Conservation (phyloP, 2,888 invertebrate species). For the Phrixothrix hirtus region DNA sequence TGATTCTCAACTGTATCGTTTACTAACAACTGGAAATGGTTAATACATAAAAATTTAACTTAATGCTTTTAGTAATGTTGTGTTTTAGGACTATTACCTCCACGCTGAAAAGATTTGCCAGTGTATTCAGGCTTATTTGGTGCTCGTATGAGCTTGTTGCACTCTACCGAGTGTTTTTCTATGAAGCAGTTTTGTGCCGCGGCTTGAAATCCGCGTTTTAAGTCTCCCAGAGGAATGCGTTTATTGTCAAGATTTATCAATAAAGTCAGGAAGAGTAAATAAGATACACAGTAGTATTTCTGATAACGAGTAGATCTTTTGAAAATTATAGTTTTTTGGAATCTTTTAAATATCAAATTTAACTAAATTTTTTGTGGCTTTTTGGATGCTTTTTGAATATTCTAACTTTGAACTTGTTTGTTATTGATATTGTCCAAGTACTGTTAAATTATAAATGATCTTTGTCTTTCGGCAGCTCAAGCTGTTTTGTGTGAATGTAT, state of each 20-base stretch:
- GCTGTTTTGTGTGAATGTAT: too few relatives aligned
- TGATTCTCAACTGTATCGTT: conserved; percentile 48
- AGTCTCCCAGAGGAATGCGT: conserved; percentile 14
- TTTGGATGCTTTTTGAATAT: too few relatives aligned
- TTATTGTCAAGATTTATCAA: conserved; percentile 12
- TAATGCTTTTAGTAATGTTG: conserved; percentile 9
- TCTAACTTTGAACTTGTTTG: too few relatives aligned
- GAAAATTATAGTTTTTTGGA: too few relatives aligned
- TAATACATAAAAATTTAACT: conserved; percentile 25
- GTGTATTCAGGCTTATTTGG: conserved; percentile 34
- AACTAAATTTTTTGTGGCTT: too few relatives aligned
- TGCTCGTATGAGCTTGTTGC: conserved; percentile 41
- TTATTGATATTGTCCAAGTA: too few relatives aligned
- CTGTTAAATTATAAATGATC: too few relatives aligned
- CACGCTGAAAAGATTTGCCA: conserved; percentile 44
- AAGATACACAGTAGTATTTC: too few relatives aligned
- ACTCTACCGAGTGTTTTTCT: conserved; percentile 38
- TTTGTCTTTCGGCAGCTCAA: too few relatives aligned
- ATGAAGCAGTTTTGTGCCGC: conserved; percentile 42
- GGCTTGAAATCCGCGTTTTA: conserved; percentile 46
- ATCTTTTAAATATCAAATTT: too few relatives aligned
- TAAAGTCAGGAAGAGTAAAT: too few relatives aligned
- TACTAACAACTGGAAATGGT: conserved; percentile 52
- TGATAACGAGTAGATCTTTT: too few relatives aligned
- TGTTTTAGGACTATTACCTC: conserved; percentile 47